Conservation (phyloP, 1,140 invertebrate genomes). For the Drosophila lacteicornis region DNA sequence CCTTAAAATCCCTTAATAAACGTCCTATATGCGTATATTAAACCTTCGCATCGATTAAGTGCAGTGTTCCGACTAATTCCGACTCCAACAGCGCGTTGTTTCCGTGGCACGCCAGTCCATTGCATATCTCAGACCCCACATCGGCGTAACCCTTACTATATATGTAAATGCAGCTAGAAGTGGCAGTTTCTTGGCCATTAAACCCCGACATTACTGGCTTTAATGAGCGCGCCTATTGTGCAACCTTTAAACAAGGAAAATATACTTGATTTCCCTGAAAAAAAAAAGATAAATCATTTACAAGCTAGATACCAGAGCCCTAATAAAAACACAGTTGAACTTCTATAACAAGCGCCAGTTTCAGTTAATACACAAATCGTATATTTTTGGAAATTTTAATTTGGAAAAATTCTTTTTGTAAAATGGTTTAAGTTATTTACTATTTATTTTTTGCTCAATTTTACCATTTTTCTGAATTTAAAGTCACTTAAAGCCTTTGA, state of each 20-base stretch:
- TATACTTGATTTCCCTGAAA: neutral
- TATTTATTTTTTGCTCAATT: neutral
- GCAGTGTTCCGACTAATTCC: slow-evolving; percentile 18
- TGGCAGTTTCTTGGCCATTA: slow-evolving; percentile 31
- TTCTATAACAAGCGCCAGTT: neutral
- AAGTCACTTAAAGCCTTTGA: too few relatives aligned
- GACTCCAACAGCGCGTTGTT: slow-evolving; percentile 9
- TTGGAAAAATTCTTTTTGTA: neutral
- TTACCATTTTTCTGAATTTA: neutral
- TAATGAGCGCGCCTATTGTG: slow-evolving; percentile 2
- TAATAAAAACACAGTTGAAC: neutral
- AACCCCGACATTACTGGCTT: slow-evolving; percentile 4
- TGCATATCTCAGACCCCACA: slow-evolving; percentile 1
- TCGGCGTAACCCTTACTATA: slow-evolving; percentile 1
- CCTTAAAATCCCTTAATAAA: slow-evolving; percentile 27
- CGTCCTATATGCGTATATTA: slow-evolving; percentile 8
- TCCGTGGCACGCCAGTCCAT: slow-evolving; percentile 21
- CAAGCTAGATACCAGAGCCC: neutral
- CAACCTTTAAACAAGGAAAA: neutral
- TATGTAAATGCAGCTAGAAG: slow-evolving; percentile 12
- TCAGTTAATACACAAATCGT: too few relatives aligned
- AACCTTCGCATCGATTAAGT: slow-evolving; percentile 38
- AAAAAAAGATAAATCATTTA: neutral
- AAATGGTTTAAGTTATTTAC: neutral
- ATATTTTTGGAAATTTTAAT: neutral